Base-by-base conservation (phyloP, 2,888 invertebrate species). In the Laspeyria flexula region DNA sequence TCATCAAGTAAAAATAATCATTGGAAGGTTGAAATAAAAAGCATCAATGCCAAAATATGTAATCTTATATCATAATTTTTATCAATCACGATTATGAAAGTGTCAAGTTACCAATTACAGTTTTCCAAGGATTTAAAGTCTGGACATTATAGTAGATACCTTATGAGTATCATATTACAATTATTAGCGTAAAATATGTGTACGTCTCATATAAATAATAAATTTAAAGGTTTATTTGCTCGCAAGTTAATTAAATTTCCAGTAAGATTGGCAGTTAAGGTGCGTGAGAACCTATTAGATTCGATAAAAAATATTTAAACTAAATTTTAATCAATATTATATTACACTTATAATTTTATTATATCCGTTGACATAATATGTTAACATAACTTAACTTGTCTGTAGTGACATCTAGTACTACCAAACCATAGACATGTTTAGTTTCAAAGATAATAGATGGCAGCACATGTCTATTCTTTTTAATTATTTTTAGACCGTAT, bases 361-460 rank as follows among this genome's bases (percentile, higher is more conserved):
- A 21, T 3, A n/a, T n/a, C n/a, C n/a, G n/a, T n/a, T n/a, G n/a
- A 21, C 2, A 21, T 21, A 21, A 21, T 21, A 21, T 21, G 21
- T 21, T 21, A 39, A 52, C 58, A 1, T 45, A 51, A 49, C 38
- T 25, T 7, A 44, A 57, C 25, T 34, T 49, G 1, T 2, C 10
- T 6, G 33, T 43, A 43, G 35, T 42, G 69, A 10, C 65, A 68
- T 61, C 65, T 65, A 6, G 48, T 40, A 38, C 38, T 10, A 16
- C 4, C 7, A 2, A 38, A 43, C 15, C 12, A 18, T n/a, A 54
- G 12, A 2, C 12, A 40, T 13, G 44, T 18, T 56, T 4, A 21
- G 16, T 18, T 1, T 12, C 9, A 1, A 0, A 1, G 4, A 9
- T 34, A 13, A 45, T 41, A 67, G 67, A 52, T 65, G 67, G 70